Evolutionary conservation across 2,888 invertebrate species (phyloP), one percentile per base, ranked within the genome.

Genomic region (Drosophila crucigera): DNA sequence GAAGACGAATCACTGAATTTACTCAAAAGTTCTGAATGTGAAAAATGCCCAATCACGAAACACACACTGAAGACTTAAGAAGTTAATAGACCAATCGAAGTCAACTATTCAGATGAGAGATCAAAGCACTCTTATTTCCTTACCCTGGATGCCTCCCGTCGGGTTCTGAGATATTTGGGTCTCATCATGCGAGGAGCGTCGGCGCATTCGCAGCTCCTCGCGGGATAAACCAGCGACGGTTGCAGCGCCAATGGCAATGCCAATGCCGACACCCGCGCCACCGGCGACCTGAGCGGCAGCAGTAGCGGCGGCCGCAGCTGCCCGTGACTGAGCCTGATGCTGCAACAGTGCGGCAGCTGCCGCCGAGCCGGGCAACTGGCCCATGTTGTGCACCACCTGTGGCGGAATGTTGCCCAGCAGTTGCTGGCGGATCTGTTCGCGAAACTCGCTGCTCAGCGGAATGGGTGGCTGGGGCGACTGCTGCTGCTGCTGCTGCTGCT

Each of bases 101-200:
- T 7, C 4, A 25, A 25, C 25, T 9, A 4, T 25, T 47, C 16
- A 16, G 25, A 7, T 4, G 25, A 14, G 16, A 9, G 7, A 16
- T 47, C 22, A 25, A 47, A 47, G 47, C 25, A 25, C 16, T 47
- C 47, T 47, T 14, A 25, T 14, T 33, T 47, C 25, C 82, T 88
- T 93, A 93, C 93, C 93, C 72, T 90, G 91, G 43, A 93, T 89
- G 59, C 91, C 91, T n/a, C 73, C 81, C 0, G 86, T 76, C 4
- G 82, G 75, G 35, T 82, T 84, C 58, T 92, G 93, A 10, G 92
- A 80, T 76, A 93, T 87, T 87, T 94, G 94, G 0, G 93, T 93
- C 77, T 94, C 94, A 68, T 94, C 94, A 65, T 94, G 94, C n/a
- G 94, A 94, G 3, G 94, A 94, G 56, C 94, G 92, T 11, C 94